Conservation (phyloP, 2,888 invertebrate species). For the Acleris cristana region DNA sequence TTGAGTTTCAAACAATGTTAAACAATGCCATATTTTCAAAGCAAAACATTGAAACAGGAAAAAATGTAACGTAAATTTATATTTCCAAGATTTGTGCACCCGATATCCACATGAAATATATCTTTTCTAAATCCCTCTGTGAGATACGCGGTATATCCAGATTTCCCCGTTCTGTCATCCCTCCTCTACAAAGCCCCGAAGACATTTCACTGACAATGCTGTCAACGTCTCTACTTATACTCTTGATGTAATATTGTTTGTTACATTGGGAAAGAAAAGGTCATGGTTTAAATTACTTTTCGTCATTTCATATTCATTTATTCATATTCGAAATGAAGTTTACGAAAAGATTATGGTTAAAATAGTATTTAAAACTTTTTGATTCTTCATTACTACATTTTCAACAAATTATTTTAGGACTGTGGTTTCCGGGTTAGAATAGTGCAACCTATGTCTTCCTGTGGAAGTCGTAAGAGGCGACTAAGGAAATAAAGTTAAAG, state of each 20-base stretch:
- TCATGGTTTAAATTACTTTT: too few relatives aligned
- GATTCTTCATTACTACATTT: too few relatives aligned
- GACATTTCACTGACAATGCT: conserved; percentile 33
- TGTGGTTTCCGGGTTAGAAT: too few relatives aligned
- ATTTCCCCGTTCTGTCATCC: conserved; percentile 43
- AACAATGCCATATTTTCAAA: too few relatives aligned
- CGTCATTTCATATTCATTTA: too few relatives aligned
- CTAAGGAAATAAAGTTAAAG: too few relatives aligned
- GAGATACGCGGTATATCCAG: conserved; percentile 39
- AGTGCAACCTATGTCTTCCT: too few relatives aligned
- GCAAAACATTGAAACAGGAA: background rate
- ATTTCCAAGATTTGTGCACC: conserved; percentile 30
- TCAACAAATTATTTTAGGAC: too few relatives aligned
- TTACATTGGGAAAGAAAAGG: background rate
- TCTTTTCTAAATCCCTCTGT: conserved; percentile 31
- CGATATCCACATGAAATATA: conserved; percentile 33
- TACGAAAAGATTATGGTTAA: too few relatives aligned
- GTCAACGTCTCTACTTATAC: conserved; percentile 16
- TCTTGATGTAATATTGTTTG: background rate
- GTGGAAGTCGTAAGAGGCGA: too few relatives aligned
- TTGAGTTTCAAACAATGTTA: background rate
- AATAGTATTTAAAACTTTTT: too few relatives aligned
- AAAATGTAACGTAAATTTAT: background rate
- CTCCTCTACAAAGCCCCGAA: conserved; percentile 38
- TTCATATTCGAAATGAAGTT: too few relatives aligned